These are phyloP conservation scores for Parasteatoda tepidariorum DNA, from an alignment of 1,140 invertebrate species.

Conservation along the genomic window DNA sequence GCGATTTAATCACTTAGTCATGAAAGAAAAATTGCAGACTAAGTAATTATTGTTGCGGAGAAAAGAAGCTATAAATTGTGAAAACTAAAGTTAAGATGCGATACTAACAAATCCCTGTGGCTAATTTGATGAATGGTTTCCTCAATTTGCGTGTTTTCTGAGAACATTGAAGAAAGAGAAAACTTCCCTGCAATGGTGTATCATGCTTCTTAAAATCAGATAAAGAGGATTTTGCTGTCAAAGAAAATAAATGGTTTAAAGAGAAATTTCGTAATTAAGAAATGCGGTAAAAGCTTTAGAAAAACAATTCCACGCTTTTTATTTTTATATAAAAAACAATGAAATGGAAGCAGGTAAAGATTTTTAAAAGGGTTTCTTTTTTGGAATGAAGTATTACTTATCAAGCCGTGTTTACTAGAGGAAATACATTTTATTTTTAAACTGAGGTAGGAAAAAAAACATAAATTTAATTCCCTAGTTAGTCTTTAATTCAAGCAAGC, in stretches of 20 bases:
- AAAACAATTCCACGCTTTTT: conserved; percentile 29
- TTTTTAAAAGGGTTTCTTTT: neutral
- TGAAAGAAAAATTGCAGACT: conserved; percentile 20
- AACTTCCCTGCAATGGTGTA: neutral
- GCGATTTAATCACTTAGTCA: conserved; percentile 16
- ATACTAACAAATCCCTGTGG: conserved; percentile 40
- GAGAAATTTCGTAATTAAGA: conserved; percentile 39
- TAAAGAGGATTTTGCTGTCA: conserved; percentile 29
- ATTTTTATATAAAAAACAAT: neutral
- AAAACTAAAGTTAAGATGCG: conserved; percentile 17
- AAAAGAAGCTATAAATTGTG: conserved; percentile 20
- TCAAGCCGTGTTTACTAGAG: no score
- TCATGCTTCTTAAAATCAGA: conserved; percentile 16
- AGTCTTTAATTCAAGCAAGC: no score
- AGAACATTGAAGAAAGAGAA: neutral
- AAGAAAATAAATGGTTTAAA: conserved; percentile 36
- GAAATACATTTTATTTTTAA: no score
- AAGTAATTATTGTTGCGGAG: conserved; percentile 19
- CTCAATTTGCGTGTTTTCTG: conserved; percentile 22
- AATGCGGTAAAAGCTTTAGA: conserved; percentile 30
- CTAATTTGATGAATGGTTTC: conserved; percentile 38
- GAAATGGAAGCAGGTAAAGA: neutral
- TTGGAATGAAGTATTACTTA: no score
- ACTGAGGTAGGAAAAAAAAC: no score
- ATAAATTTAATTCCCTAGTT: no score